A percentile compares a stretch with the other conserved stretches of the same genome.
Conservation (phyloP, 53 echinoderm and acorn worm species). For the Glandiceps talaboti region DNA sequence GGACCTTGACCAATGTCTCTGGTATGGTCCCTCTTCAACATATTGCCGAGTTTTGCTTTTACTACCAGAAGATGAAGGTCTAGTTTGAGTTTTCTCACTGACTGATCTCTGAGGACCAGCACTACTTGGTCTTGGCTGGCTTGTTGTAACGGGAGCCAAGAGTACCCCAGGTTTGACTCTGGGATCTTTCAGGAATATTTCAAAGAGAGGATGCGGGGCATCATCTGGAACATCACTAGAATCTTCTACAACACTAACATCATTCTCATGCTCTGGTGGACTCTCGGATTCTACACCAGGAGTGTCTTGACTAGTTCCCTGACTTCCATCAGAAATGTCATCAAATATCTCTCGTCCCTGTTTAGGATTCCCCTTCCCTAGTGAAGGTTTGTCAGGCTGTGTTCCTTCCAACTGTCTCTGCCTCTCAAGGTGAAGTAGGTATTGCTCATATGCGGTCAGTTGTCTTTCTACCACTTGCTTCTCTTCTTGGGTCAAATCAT, state of each 20-base stretch:
- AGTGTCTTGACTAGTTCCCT: background rate
- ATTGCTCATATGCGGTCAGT: background rate
- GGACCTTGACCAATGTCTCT: slow-evolving; percentile 59
- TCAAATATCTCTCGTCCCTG: background rate
- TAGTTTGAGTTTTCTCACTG: slow-evolving; percentile 1
- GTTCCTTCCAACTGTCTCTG: background rate
- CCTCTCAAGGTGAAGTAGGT: background rate
- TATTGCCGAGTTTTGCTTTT: slow-evolving; percentile 29
- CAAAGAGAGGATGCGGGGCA: background rate
- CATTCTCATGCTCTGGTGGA: background rate
- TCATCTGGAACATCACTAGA: background rate
- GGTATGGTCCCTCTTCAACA: slow-evolving; percentile 17
- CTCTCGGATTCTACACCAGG: background rate
- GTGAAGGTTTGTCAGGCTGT: background rate
- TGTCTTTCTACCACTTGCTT: background rate
- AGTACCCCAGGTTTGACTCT: background rate
- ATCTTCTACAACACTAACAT: background rate
- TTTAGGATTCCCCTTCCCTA: background rate
- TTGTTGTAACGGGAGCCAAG: background rate
- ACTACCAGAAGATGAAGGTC: slow-evolving; percentile 22
- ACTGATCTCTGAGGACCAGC: slow-evolving; percentile 16
- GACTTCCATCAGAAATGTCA: background rate
- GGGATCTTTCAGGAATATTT: background rate
- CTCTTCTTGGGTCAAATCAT: too few species aligned
- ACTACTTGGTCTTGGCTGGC: slow-evolving; percentile 19